A percentile compares a stretch with the other conserved stretches of the same genome.
phyloP scores from a whole-genome alignment of 1,140 invertebrate genomes.

The Caligus rogercresseyi region DNA sequence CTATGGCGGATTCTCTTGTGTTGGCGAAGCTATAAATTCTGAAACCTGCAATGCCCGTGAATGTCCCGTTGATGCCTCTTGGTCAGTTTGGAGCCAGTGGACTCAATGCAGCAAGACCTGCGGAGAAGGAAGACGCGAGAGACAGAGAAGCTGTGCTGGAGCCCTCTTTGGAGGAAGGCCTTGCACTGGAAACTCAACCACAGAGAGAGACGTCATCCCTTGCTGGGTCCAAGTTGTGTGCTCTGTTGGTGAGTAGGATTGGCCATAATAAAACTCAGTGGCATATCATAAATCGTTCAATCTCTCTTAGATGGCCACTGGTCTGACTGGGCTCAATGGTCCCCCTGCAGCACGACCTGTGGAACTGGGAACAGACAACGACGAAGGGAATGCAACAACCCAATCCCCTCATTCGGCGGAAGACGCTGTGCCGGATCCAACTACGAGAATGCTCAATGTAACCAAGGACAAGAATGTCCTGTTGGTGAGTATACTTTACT shows the following conservation, averaged over 20 bases:
- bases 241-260: neutral
- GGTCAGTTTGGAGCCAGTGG: neutral
- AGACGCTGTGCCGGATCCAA: conserved; percentile 20
- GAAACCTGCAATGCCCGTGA: neutral
- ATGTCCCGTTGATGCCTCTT: neutral
- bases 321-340: conserved; percentile 30
- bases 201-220: neutral
- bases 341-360: conserved; percentile 31
- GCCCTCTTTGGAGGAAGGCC: neutral
- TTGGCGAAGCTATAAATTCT: conserved; percentile 24
- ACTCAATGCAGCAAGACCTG: neutral
- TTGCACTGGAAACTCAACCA: neutral
- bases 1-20: conserved; percentile 45
- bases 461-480: neutral
- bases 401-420: neutral
- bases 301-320: conserved; percentile 25
- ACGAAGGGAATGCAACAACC: conserved; percentile 26
- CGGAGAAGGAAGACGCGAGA: neutral
- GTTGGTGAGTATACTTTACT: neutral
- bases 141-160: neutral
- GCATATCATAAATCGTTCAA: neutral
- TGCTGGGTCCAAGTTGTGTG: neutral
- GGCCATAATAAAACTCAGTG: neutral
- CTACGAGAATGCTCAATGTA: conserved; percentile 29
- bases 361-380: conserved; percentile 39